phyloP scores from a whole-genome alignment of 1,140 invertebrate genomes.

The Lepidotrigona ventralis region DNA sequence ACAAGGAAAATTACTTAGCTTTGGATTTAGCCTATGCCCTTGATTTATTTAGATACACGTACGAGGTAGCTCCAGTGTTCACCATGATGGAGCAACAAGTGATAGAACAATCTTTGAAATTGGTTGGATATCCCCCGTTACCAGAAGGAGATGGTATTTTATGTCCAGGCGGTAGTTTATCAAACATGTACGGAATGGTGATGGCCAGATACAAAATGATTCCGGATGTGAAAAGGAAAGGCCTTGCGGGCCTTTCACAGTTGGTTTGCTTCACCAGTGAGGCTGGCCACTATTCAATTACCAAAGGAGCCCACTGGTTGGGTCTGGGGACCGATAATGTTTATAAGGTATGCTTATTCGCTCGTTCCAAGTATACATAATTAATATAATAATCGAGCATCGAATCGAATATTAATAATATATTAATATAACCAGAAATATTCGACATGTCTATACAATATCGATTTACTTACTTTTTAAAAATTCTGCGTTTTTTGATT shows the following conservation, averaged over 20 bases:
- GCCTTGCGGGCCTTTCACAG: constrained; percentile 82
- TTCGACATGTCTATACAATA: too few relatives aligned
- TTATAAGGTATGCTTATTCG: constrained; percentile 64
- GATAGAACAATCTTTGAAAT: constrained; percentile 81
- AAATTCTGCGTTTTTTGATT: neutral
- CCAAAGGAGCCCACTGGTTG: constrained; percentile 89
- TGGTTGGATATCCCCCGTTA: constrained; percentile 84
- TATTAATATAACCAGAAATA: too few relatives aligned
- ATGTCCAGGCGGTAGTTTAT: constrained; percentile 91
- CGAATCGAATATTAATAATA: too few relatives aligned
- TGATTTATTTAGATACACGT: constrained; percentile 82
- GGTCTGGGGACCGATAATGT: constrained; percentile 88
- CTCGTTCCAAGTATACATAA: too few relatives aligned
- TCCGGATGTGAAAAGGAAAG: constrained; percentile 88
- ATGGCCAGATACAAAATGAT: constrained; percentile 87
- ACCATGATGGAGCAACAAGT: constrained; percentile 86
- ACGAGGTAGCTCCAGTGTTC: constrained; percentile 89
- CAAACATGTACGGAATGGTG: constrained; percentile 92
- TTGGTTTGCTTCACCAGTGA: constrained; percentile 88
- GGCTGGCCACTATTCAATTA: constrained; percentile 94
- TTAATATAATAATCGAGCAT: too few relatives aligned
- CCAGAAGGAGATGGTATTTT: constrained; percentile 86
- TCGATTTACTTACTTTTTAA: too few relatives aligned
- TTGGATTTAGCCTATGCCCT: neutral
- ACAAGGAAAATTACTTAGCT: neutral